A percentile compares a stretch with the other conserved stretches of the same genome.
These are phyloP conservation scores for Edolisoma coerulescens DNA, from an alignment of 2,113 vertebrate genomes.

Conservation along the genomic window DNA sequence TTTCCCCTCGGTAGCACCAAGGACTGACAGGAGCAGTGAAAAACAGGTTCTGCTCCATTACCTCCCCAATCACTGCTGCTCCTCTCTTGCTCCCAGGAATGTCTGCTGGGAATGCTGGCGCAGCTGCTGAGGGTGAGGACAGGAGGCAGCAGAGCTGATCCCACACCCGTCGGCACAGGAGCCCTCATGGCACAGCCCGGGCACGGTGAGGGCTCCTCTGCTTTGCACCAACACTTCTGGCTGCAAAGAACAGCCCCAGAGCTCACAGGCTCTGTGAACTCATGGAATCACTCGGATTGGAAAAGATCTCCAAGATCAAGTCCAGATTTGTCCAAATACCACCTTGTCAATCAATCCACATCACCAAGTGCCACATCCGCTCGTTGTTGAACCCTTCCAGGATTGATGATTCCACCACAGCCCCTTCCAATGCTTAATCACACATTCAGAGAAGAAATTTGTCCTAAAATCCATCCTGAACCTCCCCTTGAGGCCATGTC, in stretches of 20 bases:
- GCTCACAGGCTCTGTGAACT: neutral
- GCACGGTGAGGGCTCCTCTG: rapidly evolving
- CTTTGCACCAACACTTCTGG: neutral
- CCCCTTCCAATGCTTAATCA: neutral
- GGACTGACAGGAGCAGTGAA: neutral
- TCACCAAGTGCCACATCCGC: neutral
- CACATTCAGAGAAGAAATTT: neutral
- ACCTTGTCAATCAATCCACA: neutral
- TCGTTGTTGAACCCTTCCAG: neutral
- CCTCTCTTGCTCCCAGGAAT: neutral
- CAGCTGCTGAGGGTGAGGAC: neutral
- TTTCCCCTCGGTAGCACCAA: neutral
- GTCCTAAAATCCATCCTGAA: neutral
- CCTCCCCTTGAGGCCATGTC: neutral
- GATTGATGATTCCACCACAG: rapidly evolving
- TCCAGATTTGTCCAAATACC: neutral
- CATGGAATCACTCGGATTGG: rapidly evolving
- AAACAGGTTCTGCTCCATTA: neutral
- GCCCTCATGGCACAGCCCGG: rapidly evolving
- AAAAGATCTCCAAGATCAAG: neutral
- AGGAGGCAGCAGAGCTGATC: rapidly evolving
- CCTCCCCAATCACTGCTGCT: neutral
- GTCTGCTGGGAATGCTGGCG: neutral
- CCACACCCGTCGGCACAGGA: neutral
- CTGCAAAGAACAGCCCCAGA: rapidly evolving